These are phyloP conservation scores for Calvadosia cruxmelitensis DNA, from an alignment of 30 jellyfish, hydroid and myxozoan species.

Conservation along the genomic window DNA sequence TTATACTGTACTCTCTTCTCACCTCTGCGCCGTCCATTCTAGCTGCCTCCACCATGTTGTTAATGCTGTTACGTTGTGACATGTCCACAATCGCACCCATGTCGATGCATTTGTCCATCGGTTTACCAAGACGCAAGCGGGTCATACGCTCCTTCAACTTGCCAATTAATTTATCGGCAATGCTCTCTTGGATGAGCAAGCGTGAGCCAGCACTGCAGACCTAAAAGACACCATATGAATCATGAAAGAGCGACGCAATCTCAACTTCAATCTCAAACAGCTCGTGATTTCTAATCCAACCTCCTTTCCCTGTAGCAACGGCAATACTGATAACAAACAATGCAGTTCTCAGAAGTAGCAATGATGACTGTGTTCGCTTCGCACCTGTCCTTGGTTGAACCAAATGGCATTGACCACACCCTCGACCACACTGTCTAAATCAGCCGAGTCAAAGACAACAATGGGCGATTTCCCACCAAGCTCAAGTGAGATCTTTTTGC, in stretches of 20 bases:
- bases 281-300: too few species aligned
- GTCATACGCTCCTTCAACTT: conserved; percentile 78
- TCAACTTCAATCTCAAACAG: too few species aligned
- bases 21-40: conserved; percentile 90
- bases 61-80: conserved; percentile 60
- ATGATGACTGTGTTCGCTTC: too few species aligned
- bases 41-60: conserved; percentile 69
- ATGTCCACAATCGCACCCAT: conserved; percentile 93
- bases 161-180: conserved; percentile 42
- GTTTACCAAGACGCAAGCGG: conserved; percentile 64
- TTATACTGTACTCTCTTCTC: too few species aligned
- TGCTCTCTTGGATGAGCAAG: conserved; percentile 73
- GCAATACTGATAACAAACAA: too few species aligned
- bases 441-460: conserved; percentile 95
- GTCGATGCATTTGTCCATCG: conserved; percentile 84
- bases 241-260: too few species aligned
- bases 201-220: conserved; percentile 97
- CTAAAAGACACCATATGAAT: conserved; percentile 10
- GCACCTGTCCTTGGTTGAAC: conserved; percentile 98
- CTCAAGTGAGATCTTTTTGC: conserved; percentile 82
- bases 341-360: too few species aligned
- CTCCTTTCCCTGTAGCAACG: too few species aligned
- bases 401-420: conserved; percentile 97
- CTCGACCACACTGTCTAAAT: conserved; percentile 82
- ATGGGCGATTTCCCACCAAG: conserved; percentile 98